These are phyloP conservation scores for Oreotrochilus melanogaster DNA, from an alignment of 2,113 vertebrate species.

Conservation along the genomic window DNA sequence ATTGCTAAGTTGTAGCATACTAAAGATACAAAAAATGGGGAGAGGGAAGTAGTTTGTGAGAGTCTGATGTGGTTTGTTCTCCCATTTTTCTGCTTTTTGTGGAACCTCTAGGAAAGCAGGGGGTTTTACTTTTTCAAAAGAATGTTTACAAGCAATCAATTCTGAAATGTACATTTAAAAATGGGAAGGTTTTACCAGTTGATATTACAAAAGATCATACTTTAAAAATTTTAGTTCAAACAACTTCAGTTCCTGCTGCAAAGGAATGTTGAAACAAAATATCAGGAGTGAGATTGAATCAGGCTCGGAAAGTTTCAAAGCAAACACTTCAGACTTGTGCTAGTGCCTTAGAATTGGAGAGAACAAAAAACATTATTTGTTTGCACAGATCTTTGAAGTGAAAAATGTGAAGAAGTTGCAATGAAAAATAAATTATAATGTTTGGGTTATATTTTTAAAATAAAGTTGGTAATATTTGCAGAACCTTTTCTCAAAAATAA, in stretches of 20 bases:
- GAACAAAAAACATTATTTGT: not conserved
- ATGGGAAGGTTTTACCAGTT: not conserved
- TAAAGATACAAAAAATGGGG: not conserved
- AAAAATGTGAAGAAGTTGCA: not conserved
- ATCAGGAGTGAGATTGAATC: not conserved
- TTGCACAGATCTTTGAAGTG: not conserved
- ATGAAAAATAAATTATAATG: not conserved
- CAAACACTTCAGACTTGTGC: not conserved
- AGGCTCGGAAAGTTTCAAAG: not conserved
- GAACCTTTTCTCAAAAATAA: not conserved
- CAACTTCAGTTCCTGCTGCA: constrained; percentile 12
- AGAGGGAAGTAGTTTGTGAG: not conserved
- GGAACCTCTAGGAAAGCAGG: not conserved
- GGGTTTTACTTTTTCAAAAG: not conserved
- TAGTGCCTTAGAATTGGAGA: not conserved
- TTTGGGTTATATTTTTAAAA: not conserved
- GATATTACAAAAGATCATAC: not conserved
- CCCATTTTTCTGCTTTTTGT: not conserved
- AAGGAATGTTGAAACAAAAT: constrained; percentile 51
- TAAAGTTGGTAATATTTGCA: not conserved
- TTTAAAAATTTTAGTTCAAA: not conserved
- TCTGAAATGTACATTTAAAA: constrained; percentile 6
- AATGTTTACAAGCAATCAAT: not conserved
- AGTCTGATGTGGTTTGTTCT: not conserved
- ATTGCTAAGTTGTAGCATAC: not conserved